Conservation (phyloP, 1,140 invertebrate species). For the Pseudomyrmex dendroicus region DNA sequence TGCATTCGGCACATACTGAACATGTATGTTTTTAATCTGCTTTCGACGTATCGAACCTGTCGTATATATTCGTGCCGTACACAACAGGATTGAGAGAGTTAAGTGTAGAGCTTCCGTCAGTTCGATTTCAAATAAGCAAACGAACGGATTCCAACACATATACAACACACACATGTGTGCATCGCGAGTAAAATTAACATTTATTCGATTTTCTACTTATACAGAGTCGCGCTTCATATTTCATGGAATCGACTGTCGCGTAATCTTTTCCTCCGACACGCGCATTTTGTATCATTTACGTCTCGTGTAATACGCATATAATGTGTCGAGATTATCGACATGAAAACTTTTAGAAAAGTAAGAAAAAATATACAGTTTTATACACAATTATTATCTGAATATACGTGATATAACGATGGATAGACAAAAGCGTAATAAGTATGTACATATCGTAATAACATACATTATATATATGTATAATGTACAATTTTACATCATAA, state of each 20-base stretch:
- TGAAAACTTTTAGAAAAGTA: not conserved
- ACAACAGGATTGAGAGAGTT: not conserved
- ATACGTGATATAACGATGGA: conserved; percentile 1
- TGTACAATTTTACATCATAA: not conserved
- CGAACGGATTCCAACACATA: not conserved
- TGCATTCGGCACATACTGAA: conserved; percentile 8
- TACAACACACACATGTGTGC: conserved; percentile 44
- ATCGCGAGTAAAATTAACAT: conserved; percentile 59
- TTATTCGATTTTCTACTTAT: conserved; percentile 24
- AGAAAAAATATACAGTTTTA: not conserved
- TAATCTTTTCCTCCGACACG: conserved; percentile 9
- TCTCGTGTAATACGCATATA: not conserved
- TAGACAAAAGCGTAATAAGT: not conserved
- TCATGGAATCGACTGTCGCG: conserved; percentile 40
- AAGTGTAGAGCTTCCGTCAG: conserved; percentile 39
- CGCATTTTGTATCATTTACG: conserved; percentile 3
- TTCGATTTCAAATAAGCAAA: conserved; percentile 38
- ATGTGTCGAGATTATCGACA: conserved; percentile 19
- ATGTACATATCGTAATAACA: not conserved
- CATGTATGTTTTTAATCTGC: conserved; percentile 40
- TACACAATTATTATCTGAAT: not conserved
- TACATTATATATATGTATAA: too few species aligned
- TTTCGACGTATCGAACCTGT: conserved; percentile 33
- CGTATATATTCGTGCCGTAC: conserved; percentile 1
- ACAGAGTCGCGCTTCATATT: conserved; percentile 28